A percentile compares a stretch with the other conserved stretches of the same genome.
Evolutionary conservation across 2,797 vertebrate genomes (phyloP).

Genomic region (Chrosomus eos): DNA sequence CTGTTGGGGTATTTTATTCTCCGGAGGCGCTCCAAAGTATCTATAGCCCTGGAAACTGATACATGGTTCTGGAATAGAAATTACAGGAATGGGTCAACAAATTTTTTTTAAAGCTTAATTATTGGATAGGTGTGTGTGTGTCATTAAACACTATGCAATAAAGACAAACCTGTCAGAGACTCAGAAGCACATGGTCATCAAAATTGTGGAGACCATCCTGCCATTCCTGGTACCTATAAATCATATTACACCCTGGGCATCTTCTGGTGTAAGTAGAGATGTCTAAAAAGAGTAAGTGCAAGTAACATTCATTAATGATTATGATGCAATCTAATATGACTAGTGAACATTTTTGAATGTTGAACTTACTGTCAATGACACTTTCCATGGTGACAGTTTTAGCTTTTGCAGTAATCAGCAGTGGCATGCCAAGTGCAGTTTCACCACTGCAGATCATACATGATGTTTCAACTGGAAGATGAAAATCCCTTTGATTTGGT

Average conservation of each 20-base stretch:
- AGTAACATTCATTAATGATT: background rate
- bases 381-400: background rate
- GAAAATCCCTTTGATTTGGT: conserved; percentile 5
- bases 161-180: conserved; percentile 24
- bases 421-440: background rate
- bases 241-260: conserved; percentile 21
- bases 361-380: conserved; percentile 1
- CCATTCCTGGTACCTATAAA: conserved; percentile 31
- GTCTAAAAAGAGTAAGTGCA: background rate
- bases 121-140: background rate
- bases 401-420: background rate
- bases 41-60: conserved; percentile 18
- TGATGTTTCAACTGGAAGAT: background rate
- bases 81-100: background rate
- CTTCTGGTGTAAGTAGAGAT: conserved; percentile 7
- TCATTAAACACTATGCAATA: background rate
- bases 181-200: conserved; percentile 16
- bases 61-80: conserved; percentile 7
- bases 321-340: background rate
- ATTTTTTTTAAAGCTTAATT: background rate
- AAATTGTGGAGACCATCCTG: conserved; percentile 37
- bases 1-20: background rate
- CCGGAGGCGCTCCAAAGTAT: background rate
- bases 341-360: conserved; percentile 34
- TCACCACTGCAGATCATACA: background rate